A percentile compares a stretch with the other conserved stretches of the same genome.
These are phyloP conservation scores for Phallusia fumigata DNA, from an alignment of 23 tunicate species.

Conservation along the genomic window DNA sequence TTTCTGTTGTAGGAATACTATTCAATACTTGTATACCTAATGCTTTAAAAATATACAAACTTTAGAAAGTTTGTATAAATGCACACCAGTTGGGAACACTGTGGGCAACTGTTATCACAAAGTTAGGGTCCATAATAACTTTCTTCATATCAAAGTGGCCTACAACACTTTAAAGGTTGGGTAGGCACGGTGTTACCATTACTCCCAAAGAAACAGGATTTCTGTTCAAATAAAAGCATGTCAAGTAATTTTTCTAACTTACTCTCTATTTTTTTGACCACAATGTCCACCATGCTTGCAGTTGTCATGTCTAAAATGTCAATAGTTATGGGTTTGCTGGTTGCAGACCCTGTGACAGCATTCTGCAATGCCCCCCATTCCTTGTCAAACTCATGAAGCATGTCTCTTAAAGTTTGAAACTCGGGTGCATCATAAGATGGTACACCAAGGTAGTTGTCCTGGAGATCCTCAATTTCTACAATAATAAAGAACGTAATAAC, in stretches of 20 bases:
- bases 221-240: background rate
- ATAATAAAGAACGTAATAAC: background rate
- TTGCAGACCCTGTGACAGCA: conserved; percentile 55
- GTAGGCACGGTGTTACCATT: no score
- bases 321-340: conserved; percentile 54
- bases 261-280: conserved; percentile 56
- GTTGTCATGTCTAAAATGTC: conserved; percentile 33
- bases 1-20: no score
- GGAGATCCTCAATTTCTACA: conserved; percentile 52
- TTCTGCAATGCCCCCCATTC: conserved; percentile 75
- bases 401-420: conserved; percentile 22
- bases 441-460: conserved; percentile 25
- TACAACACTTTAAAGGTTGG: no score
- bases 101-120: no score
- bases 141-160: no score
- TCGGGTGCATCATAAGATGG: conserved; percentile 60
- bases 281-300: conserved; percentile 18
- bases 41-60: no score
- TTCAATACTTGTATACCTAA: no score
- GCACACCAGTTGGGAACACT: no score
- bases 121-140: no score
- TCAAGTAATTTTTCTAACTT: background rate
- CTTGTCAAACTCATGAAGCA: conserved; percentile 49
- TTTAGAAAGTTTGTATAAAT: no score
- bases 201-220: background rate